phyloP scores from a whole-genome alignment of 2,888 invertebrate species.

The Acrobeloides nanus region DNA sequence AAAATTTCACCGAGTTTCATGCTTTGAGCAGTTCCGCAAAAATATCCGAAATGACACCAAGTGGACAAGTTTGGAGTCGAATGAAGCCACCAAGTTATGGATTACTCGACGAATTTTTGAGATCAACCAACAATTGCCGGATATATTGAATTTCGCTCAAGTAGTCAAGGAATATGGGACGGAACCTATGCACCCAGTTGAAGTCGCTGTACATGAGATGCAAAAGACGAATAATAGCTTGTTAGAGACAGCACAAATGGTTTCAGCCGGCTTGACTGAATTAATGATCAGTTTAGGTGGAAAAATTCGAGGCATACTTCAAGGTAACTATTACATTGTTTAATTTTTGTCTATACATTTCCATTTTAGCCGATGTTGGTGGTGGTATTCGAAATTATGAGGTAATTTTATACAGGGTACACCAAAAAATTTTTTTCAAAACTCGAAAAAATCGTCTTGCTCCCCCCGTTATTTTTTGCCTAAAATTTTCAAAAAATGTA shows the following conservation, averaged over 20 bases:
- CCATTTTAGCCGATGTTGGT: slow-evolving; percentile 19
- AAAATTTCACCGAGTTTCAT: slow-evolving; percentile 37
- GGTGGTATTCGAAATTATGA: slow-evolving; percentile 26
- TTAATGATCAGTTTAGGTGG: slow-evolving; percentile 26
- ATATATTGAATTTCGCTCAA: slow-evolving; percentile 20
- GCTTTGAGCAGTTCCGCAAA: slow-evolving; percentile 37
- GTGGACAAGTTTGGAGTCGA: slow-evolving; percentile 36
- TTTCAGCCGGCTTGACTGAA: slow-evolving; percentile 20
- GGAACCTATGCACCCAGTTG: slow-evolving; percentile 18
- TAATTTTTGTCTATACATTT: background rate
- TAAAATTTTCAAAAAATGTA: too few species aligned
- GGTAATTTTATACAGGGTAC: slow-evolving; percentile 13
- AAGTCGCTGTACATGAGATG: slow-evolving; percentile 20
- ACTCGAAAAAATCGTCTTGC: too few species aligned
- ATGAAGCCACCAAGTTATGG: slow-evolving; percentile 38
- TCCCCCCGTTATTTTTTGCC: too few species aligned
- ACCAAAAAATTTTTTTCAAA: too few species aligned
- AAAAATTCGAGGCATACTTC: slow-evolving; percentile 39
- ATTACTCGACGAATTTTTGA: slow-evolving; percentile 19
- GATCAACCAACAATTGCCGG: slow-evolving; percentile 18
- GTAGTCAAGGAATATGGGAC: slow-evolving; percentile 21
- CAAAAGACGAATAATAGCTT: slow-evolving; percentile 23
- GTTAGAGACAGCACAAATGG: slow-evolving; percentile 15
- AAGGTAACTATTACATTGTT: slow-evolving; percentile 27
- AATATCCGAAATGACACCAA: slow-evolving; percentile 33